Conservation (phyloP, 2,113 vertebrate species). For the Taurulus bubalis region DNA sequence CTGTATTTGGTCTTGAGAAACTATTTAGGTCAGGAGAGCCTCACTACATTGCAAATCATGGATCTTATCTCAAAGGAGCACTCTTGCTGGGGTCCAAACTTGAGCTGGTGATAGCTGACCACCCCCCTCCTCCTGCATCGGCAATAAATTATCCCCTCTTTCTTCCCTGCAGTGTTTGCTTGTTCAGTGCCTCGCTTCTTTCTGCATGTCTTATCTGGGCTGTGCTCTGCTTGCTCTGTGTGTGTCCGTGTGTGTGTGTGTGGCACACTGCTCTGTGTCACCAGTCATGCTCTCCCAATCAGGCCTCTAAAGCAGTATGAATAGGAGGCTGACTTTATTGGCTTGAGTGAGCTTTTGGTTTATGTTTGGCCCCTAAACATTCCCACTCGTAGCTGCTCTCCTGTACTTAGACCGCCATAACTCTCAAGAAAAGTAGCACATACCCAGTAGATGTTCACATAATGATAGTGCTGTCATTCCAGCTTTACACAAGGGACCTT, state of each 20-base stretch:
- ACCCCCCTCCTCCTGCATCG: slow-evolving; percentile 22
- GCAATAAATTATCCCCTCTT: slow-evolving; percentile 56
- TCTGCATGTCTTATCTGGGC: slow-evolving; percentile 69
- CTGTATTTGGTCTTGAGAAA: slow-evolving; percentile 13
- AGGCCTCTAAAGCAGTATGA: slow-evolving; percentile 52
- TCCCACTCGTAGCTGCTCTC: slow-evolving; percentile 49
- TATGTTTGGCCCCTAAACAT: slow-evolving; percentile 43
- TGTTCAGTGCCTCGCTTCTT: slow-evolving; percentile 56
- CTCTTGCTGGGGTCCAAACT: slow-evolving; percentile 42
- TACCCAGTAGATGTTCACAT: slow-evolving; percentile 54
- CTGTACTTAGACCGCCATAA: slow-evolving; percentile 61
- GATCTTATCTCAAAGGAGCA: slow-evolving; percentile 27
- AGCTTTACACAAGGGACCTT: slow-evolving; percentile 47
- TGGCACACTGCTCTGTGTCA: slow-evolving; percentile 66
- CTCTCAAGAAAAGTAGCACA: slow-evolving; percentile 62
- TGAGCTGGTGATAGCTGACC: slow-evolving; percentile 56
- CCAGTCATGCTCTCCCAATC: slow-evolving; percentile 79
- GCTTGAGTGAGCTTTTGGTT: slow-evolving; percentile 58
- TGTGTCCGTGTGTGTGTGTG: slow-evolving; percentile 55
- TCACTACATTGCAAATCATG: background rate
- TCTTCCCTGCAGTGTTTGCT: slow-evolving; percentile 64
- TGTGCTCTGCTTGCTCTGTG: slow-evolving; percentile 36
- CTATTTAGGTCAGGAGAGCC: slow-evolving; percentile 12
- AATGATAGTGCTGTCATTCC: slow-evolving; percentile 61
- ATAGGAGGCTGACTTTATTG: slow-evolving; percentile 60